Evolutionary conservation across 2,888 invertebrate species (phyloP).

Genomic region (Halocaridina rubra): DNA sequence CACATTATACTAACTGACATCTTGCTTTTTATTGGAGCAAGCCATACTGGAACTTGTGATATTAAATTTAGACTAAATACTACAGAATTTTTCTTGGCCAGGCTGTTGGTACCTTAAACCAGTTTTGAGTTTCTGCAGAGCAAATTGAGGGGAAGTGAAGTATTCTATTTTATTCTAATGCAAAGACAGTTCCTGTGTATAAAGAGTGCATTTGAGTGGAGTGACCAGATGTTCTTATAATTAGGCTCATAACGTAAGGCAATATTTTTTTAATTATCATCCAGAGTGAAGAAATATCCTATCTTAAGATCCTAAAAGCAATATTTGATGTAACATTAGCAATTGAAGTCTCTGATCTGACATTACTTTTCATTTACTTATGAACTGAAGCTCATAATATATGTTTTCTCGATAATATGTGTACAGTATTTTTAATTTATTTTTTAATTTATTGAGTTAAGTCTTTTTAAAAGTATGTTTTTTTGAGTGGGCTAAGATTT

Average conservation of each 20-base stretch:
- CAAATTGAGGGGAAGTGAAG: too few species aligned
- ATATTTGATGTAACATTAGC: not conserved
- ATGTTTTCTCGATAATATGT: not conserved
- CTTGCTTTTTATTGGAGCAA: not conserved
- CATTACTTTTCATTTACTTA: not conserved
- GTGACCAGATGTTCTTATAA: too few species aligned
- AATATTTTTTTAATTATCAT: not conserved
- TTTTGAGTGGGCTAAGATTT: too few species aligned
- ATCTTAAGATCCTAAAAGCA: not conserved
- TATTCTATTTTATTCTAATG: too few species aligned
- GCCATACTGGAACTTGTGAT: not conserved
- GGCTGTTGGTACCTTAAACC: not conserved
- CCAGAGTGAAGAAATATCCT: too few species aligned
- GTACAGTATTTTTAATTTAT: not conserved
- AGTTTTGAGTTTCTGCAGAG: not conserved
- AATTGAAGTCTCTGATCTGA: not conserved
- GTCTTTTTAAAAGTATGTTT: too few species aligned
- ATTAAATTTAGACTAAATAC: not conserved
- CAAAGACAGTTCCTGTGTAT: too few species aligned
- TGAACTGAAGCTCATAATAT: not conserved
- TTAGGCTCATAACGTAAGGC: not conserved
- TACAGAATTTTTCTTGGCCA: not conserved
- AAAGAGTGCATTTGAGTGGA: too few species aligned
- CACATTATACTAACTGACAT: too few species aligned
- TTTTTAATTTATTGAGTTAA: not conserved